Conservation (phyloP, 2,888 invertebrate species). For the Lucinisca nassula region DNA sequence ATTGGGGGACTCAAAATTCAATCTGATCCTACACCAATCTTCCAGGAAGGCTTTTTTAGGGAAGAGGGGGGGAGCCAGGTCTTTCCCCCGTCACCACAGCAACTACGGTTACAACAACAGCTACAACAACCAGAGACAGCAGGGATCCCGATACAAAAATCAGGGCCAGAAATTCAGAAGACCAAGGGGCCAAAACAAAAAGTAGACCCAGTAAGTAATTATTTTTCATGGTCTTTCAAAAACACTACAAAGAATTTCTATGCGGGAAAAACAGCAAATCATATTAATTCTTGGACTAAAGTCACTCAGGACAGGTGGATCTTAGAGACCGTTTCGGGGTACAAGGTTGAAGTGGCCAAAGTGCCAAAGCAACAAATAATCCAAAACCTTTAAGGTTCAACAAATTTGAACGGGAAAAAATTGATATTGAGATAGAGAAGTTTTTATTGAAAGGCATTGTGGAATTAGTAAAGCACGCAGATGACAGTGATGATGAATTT, state of each 20-base stretch:
- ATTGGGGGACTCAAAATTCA: background rate
- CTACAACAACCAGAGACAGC: background rate
- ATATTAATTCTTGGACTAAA: background rate
- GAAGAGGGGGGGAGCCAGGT: background rate
- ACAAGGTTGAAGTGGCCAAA: background rate
- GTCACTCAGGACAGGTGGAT: conserved; percentile 4
- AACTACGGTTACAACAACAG: background rate
- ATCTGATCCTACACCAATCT: background rate
- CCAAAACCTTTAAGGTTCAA: no score
- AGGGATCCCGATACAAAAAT: background rate
- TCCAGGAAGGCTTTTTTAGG: background rate
- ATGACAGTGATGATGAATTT: no score
- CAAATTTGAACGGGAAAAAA: no score
- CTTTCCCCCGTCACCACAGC: background rate
- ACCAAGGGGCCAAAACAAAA: background rate
- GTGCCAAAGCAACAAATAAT: background rate
- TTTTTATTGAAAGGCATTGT: no score
- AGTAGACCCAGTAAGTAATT: background rate
- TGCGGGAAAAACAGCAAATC: background rate
- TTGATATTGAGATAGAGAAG: no score
- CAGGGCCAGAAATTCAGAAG: background rate
- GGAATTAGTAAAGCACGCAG: no score
- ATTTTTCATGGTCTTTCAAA: background rate
- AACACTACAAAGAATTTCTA: background rate
- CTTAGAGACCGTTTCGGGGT: background rate